Evolutionary conservation across 2,888 invertebrate genomes (phyloP), one percentile per base, ranked within the genome.

Genomic region (Xestia c-nigrum): DNA sequence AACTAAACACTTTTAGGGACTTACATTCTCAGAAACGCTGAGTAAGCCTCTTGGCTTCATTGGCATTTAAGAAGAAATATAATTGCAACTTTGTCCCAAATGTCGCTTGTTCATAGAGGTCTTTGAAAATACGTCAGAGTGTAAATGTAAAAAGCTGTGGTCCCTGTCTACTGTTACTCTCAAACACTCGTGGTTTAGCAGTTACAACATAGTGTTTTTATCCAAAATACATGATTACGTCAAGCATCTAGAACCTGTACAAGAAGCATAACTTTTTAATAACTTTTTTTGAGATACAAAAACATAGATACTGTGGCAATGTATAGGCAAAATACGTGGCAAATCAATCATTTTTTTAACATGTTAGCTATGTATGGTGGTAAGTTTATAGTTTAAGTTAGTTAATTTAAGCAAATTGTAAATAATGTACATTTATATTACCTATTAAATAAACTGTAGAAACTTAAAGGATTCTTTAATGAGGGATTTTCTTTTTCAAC

Each of bases 41-140:
- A 57, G 57, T 71, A 40, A 80, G 19, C 57, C 57, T 75, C 63
- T 72, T 43, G 16, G 24, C 24, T 59, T 43, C 55, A 76, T 69
- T 76, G 74, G 74, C 57, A 50, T 59, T 81, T 24, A 67, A 57
- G 64, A 70, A 64, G 55, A 69, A 70, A 79, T 74, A 64, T 70
- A 76, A 72, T 76, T 85, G 63, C 57, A 55, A 16, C 74, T 57
- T 74, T 72, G 40, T 19, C 71, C 61, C 72, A 63, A 80, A 75
- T 80, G 72, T 72, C 31, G 24, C 61, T 19, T 38, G 46, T 52
- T 61, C 69, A 38, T 47, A 55, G 12, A 16, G 40, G 14, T n/a
- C 14, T 47, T 50, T n/a, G 50, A 65, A 59, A 59, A 64, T n/a
- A 47, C 47, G 14, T 50, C 0, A 50, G 68, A 72, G 72, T 81